Base-by-base conservation (phyloP, 2,113 vertebrate species). In the Daphoenositta chrysoptera region DNA sequence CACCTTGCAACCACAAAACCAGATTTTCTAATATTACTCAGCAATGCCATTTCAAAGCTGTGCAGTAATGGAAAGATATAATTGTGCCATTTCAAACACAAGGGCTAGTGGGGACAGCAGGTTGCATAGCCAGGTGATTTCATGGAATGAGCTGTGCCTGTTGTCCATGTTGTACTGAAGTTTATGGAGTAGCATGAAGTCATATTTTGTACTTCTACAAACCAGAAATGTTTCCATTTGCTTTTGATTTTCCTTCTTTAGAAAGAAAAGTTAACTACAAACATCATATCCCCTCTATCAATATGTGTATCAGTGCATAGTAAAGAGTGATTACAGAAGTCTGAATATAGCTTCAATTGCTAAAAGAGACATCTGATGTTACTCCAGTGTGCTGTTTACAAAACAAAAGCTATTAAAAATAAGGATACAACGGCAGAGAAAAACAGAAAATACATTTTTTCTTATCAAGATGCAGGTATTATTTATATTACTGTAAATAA, bases 1-100 rank as follows among this genome's bases (percentile, higher is more conserved):
- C 64, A 69, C 48, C 61, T 42, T 76, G 19, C 5, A 9, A 76
- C 47, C 66, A 63, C 56, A 50, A 79, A 87, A 56, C 2, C 66
- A 66, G 61, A 83, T 91, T 80, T 83, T 48, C 80, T 42, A 69
- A 47, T 72, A 42, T 2, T 70, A 53, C n/a, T 71, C 50, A 77
- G 58, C 69, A 75, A 47, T 40, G 42, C 21, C 20, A 61, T 93
- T 83, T 79, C 85, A 89, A 92, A 61, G 13, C 40, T 8, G 4
- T 54, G 50, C 60, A 73, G 56, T 66, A 87, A 72, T 94, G 96
- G 80, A 95, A 96, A 87, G 39, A n/a, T 80, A n/a, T 75, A 54
- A 77, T 69, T 56, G 51, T 87, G 76, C 71, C 70, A 66, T 84
- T 84, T 86, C 66, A 91, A 91, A 90, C 40, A 39, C 5, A 33